Evolutionary conservation across 1,140 invertebrate species (phyloP).

Genomic region (Meloidogyne exigua): DNA sequence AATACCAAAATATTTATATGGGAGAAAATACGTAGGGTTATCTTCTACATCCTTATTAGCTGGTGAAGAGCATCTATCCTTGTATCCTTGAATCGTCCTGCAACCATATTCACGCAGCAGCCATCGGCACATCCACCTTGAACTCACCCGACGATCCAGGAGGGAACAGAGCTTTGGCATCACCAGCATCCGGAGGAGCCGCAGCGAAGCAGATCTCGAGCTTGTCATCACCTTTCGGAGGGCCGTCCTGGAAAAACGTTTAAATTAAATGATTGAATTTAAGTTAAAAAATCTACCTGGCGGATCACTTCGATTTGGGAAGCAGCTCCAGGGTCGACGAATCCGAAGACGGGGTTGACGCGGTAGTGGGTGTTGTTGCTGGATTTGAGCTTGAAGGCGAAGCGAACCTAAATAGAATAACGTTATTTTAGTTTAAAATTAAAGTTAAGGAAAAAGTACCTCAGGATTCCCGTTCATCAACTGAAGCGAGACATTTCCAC

Average conservation of each 20-base stretch:
- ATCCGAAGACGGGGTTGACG: conserved; percentile 53
- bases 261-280: too few relatives aligned
- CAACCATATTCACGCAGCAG: conserved; percentile 12
- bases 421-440: conserved; percentile 13
- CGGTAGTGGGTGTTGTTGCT: conserved; percentile 55
- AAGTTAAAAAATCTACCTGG: too few relatives aligned
- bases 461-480: conserved; percentile 30
- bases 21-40: too few relatives aligned
- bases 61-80: too few relatives aligned
- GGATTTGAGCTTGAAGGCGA: conserved; percentile 49
- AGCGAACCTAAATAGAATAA: conserved; percentile 7
- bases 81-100: too few relatives aligned
- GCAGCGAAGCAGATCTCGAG: conserved; percentile 46
- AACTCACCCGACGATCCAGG: conserved; percentile 36
- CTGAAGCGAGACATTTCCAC: conserved; percentile 33
- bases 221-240: conserved; percentile 51
- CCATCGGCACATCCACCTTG: conserved; percentile 43
- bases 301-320: conserved; percentile 43
- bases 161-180: conserved; percentile 44
- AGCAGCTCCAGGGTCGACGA: conserved; percentile 42
- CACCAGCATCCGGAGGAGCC: conserved; percentile 43
- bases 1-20: too few relatives aligned
- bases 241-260: conserved; percentile 40
- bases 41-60: too few relatives aligned
- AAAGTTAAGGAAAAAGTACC: background rate